A percentile compares a stretch with the other conserved stretches of the same genome.
Conservation (phyloP, 1,140 invertebrate species). For the Periplaneta americana region DNA sequence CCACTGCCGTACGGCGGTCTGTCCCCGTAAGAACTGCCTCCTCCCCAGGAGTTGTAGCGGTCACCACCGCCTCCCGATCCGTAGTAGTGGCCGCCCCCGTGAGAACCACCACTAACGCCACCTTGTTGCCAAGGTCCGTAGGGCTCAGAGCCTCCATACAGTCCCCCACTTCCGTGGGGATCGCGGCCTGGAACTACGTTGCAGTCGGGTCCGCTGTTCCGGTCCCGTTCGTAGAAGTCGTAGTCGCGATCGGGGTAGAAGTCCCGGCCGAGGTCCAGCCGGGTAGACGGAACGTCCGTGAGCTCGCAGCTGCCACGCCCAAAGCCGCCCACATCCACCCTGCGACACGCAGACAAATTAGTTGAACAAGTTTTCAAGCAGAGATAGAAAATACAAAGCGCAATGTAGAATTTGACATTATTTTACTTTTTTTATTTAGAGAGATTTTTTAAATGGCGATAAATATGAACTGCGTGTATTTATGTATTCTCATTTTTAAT, state of each 20-base stretch:
- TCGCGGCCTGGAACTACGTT: not conserved
- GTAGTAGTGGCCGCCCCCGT: not conserved
- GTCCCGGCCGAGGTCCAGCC: slow-evolving; percentile 54
- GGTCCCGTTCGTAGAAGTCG: slow-evolving; percentile 69
- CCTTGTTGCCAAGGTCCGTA: not conserved
- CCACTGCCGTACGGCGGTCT: not conserved
- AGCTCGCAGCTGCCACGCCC: slow-evolving; percentile 56
- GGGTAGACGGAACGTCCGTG: slow-evolving; percentile 56
- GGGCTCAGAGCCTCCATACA: not conserved
- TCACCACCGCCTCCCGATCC: not conserved
- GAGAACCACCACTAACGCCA: not conserved
- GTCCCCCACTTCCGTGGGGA: not conserved
- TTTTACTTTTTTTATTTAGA: too few relatives aligned
- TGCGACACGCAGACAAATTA: slow-evolving; percentile 13
- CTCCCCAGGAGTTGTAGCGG: not conserved
- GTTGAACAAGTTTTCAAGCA: too few relatives aligned
- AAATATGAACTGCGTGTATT: too few relatives aligned
- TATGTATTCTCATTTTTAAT: too few relatives aligned
- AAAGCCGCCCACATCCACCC: slow-evolving; percentile 22
- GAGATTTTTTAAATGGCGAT: too few relatives aligned
- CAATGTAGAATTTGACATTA: too few relatives aligned
- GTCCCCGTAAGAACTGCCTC: not conserved
- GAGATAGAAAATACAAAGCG: too few relatives aligned
- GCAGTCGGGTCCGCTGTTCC: not conserved
- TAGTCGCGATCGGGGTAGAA: slow-evolving; percentile 61